A percentile compares a stretch with the other conserved stretches of the same genome.
phyloP scores from a whole-genome alignment of 2,113 vertebrate species.

The Brachirus orientalis region DNA sequence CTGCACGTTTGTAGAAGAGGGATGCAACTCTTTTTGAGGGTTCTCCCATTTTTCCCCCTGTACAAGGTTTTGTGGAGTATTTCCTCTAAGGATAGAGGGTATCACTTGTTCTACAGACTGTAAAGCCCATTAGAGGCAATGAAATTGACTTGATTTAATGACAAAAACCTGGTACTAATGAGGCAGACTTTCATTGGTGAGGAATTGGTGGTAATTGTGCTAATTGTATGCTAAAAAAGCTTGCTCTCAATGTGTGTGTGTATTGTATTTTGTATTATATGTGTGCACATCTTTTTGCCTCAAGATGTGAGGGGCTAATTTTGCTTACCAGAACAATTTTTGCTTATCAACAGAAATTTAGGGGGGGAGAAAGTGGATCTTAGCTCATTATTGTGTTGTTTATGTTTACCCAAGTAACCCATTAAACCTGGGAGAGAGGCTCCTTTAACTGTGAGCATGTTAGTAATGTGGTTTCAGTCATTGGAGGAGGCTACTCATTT shows the following conservation, averaged over 20 bases:
- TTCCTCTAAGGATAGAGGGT: no score
- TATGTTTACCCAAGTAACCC: constrained; percentile 78
- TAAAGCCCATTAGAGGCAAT: no score
- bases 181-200: no score
- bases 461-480: constrained; percentile 78
- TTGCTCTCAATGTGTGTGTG: constrained; percentile 3
- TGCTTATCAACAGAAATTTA: constrained; percentile 73
- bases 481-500: constrained; percentile 76
- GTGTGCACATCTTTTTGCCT: constrained; percentile 50
- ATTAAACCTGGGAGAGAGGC: constrained; percentile 72
- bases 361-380: constrained; percentile 70
- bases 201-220: constrained; percentile 29
- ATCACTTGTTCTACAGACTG: no score
- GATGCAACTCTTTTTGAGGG: no score
- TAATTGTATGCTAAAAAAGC: constrained; percentile 55
- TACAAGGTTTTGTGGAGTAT: no score
- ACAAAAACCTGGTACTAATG: no score
- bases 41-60: no score
- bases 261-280: neutral
- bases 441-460: constrained; percentile 68
- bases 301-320: constrained; percentile 66
- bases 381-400: constrained; percentile 79
- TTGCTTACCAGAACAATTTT: constrained; percentile 71
- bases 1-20: no score
- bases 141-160: no score